phyloP scores from a whole-genome alignment of 2,113 vertebrate genomes.

The Perca fluviatilis region DNA sequence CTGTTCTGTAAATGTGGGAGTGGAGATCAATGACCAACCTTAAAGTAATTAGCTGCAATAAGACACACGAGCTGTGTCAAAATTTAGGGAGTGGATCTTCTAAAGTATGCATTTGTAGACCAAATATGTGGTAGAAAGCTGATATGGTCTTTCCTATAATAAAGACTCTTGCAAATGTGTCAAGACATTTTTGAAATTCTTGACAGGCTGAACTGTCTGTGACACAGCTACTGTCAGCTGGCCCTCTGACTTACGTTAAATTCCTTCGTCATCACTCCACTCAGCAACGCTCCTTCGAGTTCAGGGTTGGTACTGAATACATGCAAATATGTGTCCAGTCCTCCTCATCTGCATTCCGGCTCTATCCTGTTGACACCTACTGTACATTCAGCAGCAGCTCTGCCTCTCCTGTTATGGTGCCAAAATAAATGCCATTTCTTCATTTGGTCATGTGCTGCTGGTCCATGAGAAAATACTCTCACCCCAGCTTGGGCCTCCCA shows the following conservation, averaged over 20 bases:
- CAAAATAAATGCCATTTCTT: constrained; percentile 72
- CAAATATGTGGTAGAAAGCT: neutral
- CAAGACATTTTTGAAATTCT: neutral
- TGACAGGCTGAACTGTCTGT: neutral
- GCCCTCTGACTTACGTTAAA: constrained; percentile 26
- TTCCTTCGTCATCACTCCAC: constrained; percentile 59
- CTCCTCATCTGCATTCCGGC: constrained; percentile 73
- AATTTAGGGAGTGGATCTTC: neutral
- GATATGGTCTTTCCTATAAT: neutral
- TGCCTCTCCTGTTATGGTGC: constrained; percentile 65
- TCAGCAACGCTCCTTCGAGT: constrained; percentile 46
- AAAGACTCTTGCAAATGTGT: neutral
- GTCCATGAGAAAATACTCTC: constrained; percentile 48
- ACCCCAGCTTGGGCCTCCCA: constrained; percentile 32
- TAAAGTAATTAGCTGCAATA: constrained; percentile 16
- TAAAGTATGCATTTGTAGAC: neutral
- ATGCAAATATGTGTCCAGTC: constrained; percentile 47
- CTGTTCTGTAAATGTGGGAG: constrained; percentile 9
- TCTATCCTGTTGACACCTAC: constrained; percentile 59
- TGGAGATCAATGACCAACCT: neutral
- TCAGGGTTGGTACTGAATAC: constrained; percentile 19
- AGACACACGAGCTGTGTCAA: neutral
- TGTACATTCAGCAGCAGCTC: constrained; percentile 54
- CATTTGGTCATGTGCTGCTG: constrained; percentile 75
- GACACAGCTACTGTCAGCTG: constrained; percentile 53